These are phyloP conservation scores for Turdus rufiventris DNA, from an alignment of 2,113 vertebrate species.

Conservation along the genomic window DNA sequence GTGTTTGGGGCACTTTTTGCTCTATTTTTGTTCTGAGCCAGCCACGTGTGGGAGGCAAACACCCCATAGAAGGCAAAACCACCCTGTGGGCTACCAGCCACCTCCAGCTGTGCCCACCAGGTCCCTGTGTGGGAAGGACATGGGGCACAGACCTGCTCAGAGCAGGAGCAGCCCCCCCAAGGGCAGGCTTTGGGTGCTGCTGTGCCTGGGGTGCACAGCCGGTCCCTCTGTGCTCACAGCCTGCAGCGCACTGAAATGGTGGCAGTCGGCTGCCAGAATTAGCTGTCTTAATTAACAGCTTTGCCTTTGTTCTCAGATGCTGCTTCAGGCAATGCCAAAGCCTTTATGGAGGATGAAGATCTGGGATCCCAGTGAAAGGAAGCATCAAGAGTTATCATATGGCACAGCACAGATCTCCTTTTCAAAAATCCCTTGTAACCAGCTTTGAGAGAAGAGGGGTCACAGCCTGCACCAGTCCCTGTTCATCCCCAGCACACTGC, in stretches of 20 bases:
- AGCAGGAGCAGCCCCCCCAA: background rate
- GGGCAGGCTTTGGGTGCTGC: background rate
- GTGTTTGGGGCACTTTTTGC: rapidly evolving
- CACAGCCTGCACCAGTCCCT: background rate
- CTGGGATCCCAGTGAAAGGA: background rate
- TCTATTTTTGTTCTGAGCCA: background rate
- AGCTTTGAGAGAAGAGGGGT: background rate
- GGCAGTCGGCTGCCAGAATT: constrained; percentile 43
- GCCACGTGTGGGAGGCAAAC: background rate
- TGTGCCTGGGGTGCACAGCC: rapidly evolving
- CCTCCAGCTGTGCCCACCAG: background rate
- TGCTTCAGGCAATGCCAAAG: constrained; percentile 48
- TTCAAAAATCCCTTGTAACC: background rate
- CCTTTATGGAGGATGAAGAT: constrained; percentile 42
- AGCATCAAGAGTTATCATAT: background rate
- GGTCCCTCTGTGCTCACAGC: background rate
- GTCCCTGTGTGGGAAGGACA: background rate
- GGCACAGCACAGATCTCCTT: background rate
- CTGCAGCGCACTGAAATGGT: background rate
- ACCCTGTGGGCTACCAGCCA: rapidly evolving
- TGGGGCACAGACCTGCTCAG: background rate
- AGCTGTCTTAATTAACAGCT: constrained; percentile 61
- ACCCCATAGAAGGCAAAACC: background rate
- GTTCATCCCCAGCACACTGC: background rate
- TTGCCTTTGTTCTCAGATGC: constrained; percentile 47